phyloP scores from a whole-genome alignment of 2,113 vertebrate species.

The Pogonocichla stellata region DNA sequence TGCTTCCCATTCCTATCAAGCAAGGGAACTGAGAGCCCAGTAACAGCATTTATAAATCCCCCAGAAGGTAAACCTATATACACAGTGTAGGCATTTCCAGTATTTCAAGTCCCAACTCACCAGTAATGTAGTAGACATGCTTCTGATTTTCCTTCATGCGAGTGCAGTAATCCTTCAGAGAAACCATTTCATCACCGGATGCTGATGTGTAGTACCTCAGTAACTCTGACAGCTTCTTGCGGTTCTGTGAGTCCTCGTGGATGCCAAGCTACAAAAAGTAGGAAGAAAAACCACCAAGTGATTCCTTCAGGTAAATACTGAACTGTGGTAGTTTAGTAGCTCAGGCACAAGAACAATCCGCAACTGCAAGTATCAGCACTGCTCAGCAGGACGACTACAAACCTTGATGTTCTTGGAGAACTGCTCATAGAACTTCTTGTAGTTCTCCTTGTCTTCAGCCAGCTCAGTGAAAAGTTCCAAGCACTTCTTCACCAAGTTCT shows the following conservation, averaged over 20 bases:
- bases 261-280: slow-evolving; percentile 84
- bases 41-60: rapidly evolving
- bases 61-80: not conserved
- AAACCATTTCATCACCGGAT: slow-evolving; percentile 94
- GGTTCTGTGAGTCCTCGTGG: slow-evolving; percentile 95
- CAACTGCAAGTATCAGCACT: rapidly evolving
- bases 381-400: not conserved
- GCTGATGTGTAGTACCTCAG: slow-evolving; percentile 92
- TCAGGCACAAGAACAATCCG: rapidly evolving
- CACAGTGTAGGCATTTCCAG: rapidly evolving
- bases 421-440: slow-evolving; percentile 95
- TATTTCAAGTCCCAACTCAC: slow-evolving; percentile 44
- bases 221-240: slow-evolving; percentile 92
- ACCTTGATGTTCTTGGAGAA: slow-evolving; percentile 99
- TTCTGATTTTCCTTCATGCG: slow-evolving; percentile 98
- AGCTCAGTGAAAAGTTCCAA: slow-evolving; percentile 93
- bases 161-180: slow-evolving; percentile 93
- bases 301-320: rapidly evolving
- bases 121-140: slow-evolving; percentile 97
- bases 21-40: rapidly evolving
- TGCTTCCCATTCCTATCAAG: rapidly evolving
- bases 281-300: rapidly evolving
- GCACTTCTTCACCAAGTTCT: slow-evolving; percentile 97
- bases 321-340: rapidly evolving
- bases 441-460: slow-evolving; percentile 95